Conservation (phyloP, 2,888 invertebrate species). For the Drosophila greeni region DNA sequence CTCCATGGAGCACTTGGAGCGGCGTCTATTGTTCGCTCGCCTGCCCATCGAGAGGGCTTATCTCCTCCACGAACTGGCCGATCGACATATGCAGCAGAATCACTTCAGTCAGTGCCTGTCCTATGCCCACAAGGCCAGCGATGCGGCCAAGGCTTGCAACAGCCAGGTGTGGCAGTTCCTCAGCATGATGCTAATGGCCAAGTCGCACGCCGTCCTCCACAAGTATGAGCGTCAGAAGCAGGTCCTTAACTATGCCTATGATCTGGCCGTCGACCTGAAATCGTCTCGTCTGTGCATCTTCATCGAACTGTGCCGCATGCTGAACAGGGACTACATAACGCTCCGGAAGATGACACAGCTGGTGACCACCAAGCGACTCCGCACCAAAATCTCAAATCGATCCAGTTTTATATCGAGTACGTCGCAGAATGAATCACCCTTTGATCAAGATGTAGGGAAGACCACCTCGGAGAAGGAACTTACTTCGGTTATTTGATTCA, state of each 20-base stretch:
- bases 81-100: slow-evolving; percentile 44
- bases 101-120: slow-evolving; percentile 46
- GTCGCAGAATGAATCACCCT: slow-evolving; percentile 5
- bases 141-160: slow-evolving; percentile 63
- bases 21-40: slow-evolving; percentile 54
- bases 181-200: slow-evolving; percentile 66
- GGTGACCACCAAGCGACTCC: slow-evolving; percentile 39
- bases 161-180: slow-evolving; percentile 73
- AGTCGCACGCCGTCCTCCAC: slow-evolving; percentile 71
- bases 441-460: neutral
- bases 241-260: slow-evolving; percentile 60
- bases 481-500: neutral
- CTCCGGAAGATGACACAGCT: slow-evolving; percentile 64
- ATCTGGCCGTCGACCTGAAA: slow-evolving; percentile 59
- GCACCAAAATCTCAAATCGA: slow-evolving; percentile 32
- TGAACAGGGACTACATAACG: slow-evolving; percentile 68
- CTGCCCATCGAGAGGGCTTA: slow-evolving; percentile 60
- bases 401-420: slow-evolving; percentile 19
- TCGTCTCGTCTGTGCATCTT: slow-evolving; percentile 59
- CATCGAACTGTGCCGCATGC: slow-evolving; percentile 66
- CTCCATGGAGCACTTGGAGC: slow-evolving; percentile 33
- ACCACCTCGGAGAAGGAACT: neutral
- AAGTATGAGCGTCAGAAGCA: slow-evolving; percentile 73
- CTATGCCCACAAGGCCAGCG: slow-evolving; percentile 43
- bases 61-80: slow-evolving; percentile 61